Percentiles rank a stretch among this genome's conserved stretches.
Conservation (phyloP, 37 sponge, comb jelly and placozoan genomes). For the Crambe crambe region DNA sequence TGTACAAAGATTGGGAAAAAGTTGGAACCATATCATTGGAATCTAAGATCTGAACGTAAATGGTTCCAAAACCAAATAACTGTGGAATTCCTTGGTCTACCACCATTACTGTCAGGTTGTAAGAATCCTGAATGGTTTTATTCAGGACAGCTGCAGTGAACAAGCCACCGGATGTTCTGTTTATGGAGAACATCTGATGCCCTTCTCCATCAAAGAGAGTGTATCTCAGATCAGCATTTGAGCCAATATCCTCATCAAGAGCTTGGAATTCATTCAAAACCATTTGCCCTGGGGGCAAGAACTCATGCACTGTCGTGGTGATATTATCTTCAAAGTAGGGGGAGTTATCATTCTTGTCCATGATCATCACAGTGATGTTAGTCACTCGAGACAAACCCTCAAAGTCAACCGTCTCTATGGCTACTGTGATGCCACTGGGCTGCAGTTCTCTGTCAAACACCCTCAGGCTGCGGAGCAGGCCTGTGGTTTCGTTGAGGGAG, state of each 20-base stretch:
- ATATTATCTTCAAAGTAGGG: conserved; percentile 65
- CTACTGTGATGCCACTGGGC: conserved; percentile 34
- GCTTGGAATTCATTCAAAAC: conserved; percentile 44
- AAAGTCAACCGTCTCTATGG: conserved; percentile 54
- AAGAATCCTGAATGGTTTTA: conserved; percentile 43
- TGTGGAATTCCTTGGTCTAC: conserved; percentile 52
- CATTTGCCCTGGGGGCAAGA: conserved; percentile 21
- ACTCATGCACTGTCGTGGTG: conserved; percentile 47
- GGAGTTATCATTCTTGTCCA: conserved; percentile 61
- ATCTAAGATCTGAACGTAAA: conserved; percentile 50
- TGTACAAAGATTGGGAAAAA: conserved; percentile 38
- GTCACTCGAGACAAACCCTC: conserved; percentile 23
- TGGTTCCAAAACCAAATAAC: conserved; percentile 23
- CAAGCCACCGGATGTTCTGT: conserved; percentile 38
- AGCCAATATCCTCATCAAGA: conserved; percentile 66
- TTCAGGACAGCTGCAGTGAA: conserved; percentile 38
- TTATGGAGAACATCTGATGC: conserved; percentile 41
- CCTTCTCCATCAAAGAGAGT: conserved; percentile 36
- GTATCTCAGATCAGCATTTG: conserved; percentile 61
- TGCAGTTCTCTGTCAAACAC: conserved; percentile 57
- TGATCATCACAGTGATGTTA: conserved; percentile 63
- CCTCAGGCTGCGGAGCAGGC: conserved; percentile 37
- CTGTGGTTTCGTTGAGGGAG: conserved; percentile 19
- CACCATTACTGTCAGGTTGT: conserved; percentile 54
- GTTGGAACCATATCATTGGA: conserved; percentile 63